Evolutionary conservation across 2,113 vertebrate genomes (phyloP).

Genomic region (Tenebrosternarchus preto): DNA sequence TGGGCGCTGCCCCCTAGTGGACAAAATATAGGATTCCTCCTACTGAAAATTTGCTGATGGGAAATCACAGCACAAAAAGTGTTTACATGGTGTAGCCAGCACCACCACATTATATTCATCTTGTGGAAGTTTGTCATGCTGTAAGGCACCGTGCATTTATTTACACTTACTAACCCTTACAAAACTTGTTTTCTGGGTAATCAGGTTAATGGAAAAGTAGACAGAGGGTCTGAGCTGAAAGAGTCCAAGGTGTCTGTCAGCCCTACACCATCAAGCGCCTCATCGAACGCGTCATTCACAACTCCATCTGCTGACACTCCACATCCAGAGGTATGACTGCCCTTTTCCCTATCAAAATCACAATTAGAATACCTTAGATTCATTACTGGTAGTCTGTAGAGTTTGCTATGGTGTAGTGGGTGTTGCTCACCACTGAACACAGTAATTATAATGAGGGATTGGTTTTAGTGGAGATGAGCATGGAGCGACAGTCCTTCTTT

Average conservation of each 20-base stretch:
- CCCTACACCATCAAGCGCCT: slow-evolving; percentile 72
- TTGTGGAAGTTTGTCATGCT: not conserved
- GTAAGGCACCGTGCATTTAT: not conserved
- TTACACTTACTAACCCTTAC: no score
- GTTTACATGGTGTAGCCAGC: not conserved
- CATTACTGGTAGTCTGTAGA: no score
- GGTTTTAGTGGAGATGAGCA: no score
- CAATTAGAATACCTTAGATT: not conserved
- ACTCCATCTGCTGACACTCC: slow-evolving; percentile 61
- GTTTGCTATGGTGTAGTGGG: no score
- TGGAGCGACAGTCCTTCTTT: no score
- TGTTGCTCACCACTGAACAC: not conserved
- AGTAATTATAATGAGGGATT: no score
- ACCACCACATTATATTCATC: not conserved
- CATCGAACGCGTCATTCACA: slow-evolving; percentile 69
- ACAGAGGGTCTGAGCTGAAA: slow-evolving; percentile 56
- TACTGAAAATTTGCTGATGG: no score
- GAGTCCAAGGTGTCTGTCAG: slow-evolving; percentile 70
- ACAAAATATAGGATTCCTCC: not conserved
- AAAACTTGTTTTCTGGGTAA: no score
- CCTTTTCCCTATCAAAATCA: not conserved
- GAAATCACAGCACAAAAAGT: not conserved
- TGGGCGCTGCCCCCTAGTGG: not conserved
- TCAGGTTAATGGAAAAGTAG: slow-evolving; percentile 67
- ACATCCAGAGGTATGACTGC: slow-evolving; percentile 63